These are phyloP conservation scores for Ips typographus DNA, from an alignment of 1,140 invertebrate genomes.

Conservation along the genomic window DNA sequence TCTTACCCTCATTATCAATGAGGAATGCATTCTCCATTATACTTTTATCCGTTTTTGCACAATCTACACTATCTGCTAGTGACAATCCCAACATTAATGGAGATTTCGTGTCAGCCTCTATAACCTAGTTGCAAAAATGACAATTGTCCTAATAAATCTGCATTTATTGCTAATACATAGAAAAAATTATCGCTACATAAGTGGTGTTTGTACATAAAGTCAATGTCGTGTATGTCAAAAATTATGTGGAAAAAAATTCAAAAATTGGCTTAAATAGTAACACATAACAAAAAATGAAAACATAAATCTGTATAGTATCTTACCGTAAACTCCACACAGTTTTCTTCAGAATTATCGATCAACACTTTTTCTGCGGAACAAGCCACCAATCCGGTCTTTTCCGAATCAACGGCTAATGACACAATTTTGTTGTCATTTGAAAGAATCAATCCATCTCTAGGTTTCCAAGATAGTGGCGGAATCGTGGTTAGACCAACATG, in stretches of 20 bases:
- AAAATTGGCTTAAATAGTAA: not conserved
- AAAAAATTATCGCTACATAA: not conserved
- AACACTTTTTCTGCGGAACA: conserved; percentile 32
- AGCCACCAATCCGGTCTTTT: conserved; percentile 27
- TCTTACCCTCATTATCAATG: conserved; percentile 40
- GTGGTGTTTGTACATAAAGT: not conserved
- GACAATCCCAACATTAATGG: conserved; percentile 37
- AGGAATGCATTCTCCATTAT: conserved; percentile 32
- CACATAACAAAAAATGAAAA: not conserved
- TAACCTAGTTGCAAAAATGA: conserved; percentile 39
- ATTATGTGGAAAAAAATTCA: not conserved
- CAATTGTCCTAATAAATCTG: not conserved
- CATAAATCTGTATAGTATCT: conserved; percentile 1
- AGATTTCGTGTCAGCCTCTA: conserved; percentile 41
- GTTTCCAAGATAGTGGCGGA: conserved; percentile 41
- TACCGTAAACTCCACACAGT: conserved; percentile 47
- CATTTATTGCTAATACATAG: not conserved
- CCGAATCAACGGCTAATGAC: conserved; percentile 19
- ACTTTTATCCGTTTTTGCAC: not conserved
- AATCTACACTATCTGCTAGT: not conserved
- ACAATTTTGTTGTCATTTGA: conserved; percentile 42
- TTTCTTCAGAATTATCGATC: conserved; percentile 36
- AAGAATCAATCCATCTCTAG: conserved; percentile 34
- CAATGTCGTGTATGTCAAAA: not conserved
- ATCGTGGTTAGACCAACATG: conserved; percentile 39